A percentile compares a stretch with the other conserved stretches of the same genome.
Evolutionary conservation across 1,140 invertebrate species (phyloP).

Genomic region (Drosophila burlai): DNA sequence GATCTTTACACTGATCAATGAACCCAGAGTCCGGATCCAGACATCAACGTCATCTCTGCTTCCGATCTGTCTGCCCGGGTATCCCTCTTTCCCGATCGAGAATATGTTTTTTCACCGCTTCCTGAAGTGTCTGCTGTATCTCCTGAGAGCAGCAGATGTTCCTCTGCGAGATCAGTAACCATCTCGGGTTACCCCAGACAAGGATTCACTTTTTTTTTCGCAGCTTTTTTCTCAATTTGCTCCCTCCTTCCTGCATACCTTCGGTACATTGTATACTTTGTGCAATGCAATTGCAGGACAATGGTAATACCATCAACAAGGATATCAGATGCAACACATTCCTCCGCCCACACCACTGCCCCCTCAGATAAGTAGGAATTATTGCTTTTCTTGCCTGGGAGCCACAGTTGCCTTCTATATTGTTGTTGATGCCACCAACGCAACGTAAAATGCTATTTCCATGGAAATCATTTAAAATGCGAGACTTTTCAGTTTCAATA

Average conservation of each 20-base stretch:
- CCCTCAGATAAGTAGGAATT: constrained; percentile 33
- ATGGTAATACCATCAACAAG: constrained; percentile 19
- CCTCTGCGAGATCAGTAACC: constrained; percentile 59
- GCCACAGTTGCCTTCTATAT: constrained; percentile 15
- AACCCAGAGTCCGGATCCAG: constrained; percentile 51
- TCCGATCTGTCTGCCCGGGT: constrained; percentile 70
- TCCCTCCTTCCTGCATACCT: constrained; percentile 16
- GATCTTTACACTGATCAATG: constrained; percentile 76
- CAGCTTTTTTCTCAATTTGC: neutral
- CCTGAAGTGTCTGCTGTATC: constrained; percentile 67
- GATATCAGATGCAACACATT: constrained; percentile 37
- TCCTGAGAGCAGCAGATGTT: constrained; percentile 72
- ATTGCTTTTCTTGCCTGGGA: constrained; percentile 27
- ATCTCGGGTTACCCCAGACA: constrained; percentile 70
- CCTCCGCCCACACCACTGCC: neutral
- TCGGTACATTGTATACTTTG: neutral
- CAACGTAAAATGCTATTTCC: constrained; percentile 37
- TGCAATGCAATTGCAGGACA: constrained; percentile 26
- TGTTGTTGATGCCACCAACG: constrained; percentile 27
- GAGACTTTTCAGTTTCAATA: constrained; percentile 34
- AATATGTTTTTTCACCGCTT: constrained; percentile 53
- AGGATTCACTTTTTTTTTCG: constrained; percentile 33
- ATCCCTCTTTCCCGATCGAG: neutral
- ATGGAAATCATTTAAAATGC: constrained; percentile 46
- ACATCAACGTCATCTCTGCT: constrained; percentile 62